Percentiles rank a stretch among this genome's conserved stretches.
phyloP scores from a whole-genome alignment of 2,113 vertebrate species.

The Cepphus grylle region DNA sequence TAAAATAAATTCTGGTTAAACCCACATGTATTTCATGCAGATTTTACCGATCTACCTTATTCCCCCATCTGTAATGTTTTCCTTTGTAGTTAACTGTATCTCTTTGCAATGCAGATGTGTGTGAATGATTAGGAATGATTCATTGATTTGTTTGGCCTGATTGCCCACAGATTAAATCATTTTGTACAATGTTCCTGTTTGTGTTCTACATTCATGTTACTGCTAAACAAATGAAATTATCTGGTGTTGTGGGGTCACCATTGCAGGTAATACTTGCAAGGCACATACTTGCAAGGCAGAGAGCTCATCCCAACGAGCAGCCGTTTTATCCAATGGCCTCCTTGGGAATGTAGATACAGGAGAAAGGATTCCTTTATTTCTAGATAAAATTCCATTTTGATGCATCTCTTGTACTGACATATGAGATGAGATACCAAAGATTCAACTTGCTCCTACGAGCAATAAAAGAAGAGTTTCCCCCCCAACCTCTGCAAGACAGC shows the following conservation, averaged over 20 bases:
- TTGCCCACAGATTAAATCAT: constrained; percentile 27
- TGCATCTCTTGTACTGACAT: neutral
- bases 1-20: neutral
- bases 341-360: neutral
- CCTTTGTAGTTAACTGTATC: neutral
- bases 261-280: neutral
- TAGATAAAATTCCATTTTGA: neutral
- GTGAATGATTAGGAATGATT: constrained; percentile 4
- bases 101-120: neutral
- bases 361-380: neutral
- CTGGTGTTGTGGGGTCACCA: neutral
- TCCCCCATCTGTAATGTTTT: neutral
- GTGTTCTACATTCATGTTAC: neutral
- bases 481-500: neutral
- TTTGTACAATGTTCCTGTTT: neutral
- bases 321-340: neutral
- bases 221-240: constrained; percentile 9
- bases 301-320: neutral
- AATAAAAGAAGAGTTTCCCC: neutral
- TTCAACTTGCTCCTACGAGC: neutral
- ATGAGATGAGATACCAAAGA: neutral
- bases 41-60: neutral
- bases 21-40: neutral
- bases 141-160: constrained; percentile 7
- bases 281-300: neutral